Percentiles rank a stretch among this genome's conserved stretches.
Conservation (phyloP, 2,888 invertebrate genomes). For the Carpatolechia fugitivella region DNA sequence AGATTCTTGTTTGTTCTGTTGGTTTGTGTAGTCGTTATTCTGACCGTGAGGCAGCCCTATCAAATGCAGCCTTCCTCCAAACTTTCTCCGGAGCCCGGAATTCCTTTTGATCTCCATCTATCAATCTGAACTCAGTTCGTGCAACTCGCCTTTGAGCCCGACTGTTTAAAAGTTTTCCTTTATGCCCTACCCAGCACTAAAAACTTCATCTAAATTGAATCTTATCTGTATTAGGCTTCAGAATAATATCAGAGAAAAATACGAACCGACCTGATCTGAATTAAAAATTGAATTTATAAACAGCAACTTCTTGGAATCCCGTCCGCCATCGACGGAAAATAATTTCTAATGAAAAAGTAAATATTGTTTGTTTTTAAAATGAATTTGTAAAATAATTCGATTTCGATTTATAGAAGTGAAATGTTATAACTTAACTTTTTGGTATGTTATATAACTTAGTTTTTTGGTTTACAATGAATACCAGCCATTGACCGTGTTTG, state of each 20-base stretch:
- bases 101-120: slow-evolving; percentile 23
- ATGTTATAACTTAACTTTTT: no score
- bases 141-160: slow-evolving; percentile 16
- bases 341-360: no score
- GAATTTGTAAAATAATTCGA: no score
- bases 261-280: no score
- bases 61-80: slow-evolving; percentile 18
- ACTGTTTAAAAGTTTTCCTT: slow-evolving; percentile 31
- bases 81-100: slow-evolving; percentile 17
- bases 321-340: no score
- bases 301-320: no score
- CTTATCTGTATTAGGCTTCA: background rate
- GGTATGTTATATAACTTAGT: no score
- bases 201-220: slow-evolving; percentile 13
- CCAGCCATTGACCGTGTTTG: background rate
- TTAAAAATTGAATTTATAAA: no score
- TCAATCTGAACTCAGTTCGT: slow-evolving; percentile 18
- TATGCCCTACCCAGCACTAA: slow-evolving; percentile 12
- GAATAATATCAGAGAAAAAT: background rate
- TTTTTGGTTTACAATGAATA: no score
- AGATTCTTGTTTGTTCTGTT: background rate
- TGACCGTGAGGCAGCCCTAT: slow-evolving; percentile 2
- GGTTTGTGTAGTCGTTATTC: background rate
- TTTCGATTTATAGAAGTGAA: no score
- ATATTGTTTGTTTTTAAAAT: no score